Evolutionary conservation across 2,797 vertebrate species (phyloP).

Genomic region (Spinus olivaceus): DNA sequence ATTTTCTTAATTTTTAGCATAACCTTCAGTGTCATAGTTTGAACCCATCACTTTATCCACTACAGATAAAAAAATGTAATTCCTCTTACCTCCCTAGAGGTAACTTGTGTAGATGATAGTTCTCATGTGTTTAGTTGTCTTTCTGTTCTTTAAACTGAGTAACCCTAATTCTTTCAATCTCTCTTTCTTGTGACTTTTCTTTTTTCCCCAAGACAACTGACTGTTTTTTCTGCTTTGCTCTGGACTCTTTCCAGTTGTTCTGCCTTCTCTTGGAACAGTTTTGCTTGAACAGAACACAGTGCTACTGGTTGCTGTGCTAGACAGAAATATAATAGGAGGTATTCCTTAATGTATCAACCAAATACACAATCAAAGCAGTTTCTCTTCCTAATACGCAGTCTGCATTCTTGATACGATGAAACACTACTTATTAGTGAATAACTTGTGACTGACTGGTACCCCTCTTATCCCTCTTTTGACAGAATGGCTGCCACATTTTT

Average conservation of each 20-base stretch:
- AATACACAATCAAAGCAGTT: not conserved
- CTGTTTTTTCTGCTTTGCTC: not conserved
- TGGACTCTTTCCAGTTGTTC: not conserved
- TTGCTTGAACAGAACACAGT: not conserved
- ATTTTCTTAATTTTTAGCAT: not conserved
- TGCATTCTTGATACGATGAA: not conserved
- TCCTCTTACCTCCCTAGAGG: not conserved
- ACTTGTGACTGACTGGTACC: not conserved
- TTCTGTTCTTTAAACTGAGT: not conserved
- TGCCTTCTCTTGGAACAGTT: not conserved
- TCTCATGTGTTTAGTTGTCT: not conserved
- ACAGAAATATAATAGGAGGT: not conserved
- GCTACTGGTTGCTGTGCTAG: not conserved
- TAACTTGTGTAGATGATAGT: not conserved
- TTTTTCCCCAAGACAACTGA: not conserved
- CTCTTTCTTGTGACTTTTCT: not conserved
- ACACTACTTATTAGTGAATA: rapidly evolving
- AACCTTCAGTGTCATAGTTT: not conserved
- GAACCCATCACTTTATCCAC: not conserved
- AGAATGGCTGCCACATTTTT: not conserved
- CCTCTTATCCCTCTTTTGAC: not conserved
- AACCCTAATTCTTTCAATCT: not conserved
- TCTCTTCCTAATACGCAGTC: not conserved
- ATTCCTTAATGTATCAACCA: not conserved
- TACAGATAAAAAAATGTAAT: not conserved